These are phyloP conservation scores for Thera obeliscata DNA, from an alignment of 2,888 invertebrate species.

Conservation along the genomic window DNA sequence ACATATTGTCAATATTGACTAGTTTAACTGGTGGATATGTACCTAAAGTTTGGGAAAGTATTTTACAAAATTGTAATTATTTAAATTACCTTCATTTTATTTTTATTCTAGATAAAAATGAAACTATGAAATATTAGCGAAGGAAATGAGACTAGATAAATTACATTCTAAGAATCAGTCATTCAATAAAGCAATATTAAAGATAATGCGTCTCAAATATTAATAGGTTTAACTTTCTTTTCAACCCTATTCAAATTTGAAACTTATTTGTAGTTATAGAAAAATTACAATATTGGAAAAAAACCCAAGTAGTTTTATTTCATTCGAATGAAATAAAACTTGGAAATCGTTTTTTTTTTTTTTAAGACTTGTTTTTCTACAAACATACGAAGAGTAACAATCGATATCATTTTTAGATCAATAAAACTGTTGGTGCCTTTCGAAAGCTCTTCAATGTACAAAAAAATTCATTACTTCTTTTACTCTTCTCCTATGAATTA, in stretches of 20 bases:
- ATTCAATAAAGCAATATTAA: constrained; percentile 57
- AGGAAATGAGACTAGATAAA: constrained; percentile 68
- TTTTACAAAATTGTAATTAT: constrained; percentile 27
- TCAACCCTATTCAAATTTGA: not conserved
- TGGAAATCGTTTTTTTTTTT: constrained; percentile 23
- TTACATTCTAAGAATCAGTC: constrained; percentile 74
- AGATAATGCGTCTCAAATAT: not conserved
- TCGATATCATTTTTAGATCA: constrained; percentile 36
- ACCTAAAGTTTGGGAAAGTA: not conserved
- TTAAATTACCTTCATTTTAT: constrained; percentile 38
- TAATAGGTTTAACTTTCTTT: not conserved
- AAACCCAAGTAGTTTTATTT: constrained; percentile 10
- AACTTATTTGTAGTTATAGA: not conserved
- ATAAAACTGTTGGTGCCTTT: constrained; percentile 51
- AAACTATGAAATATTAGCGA: constrained; percentile 38
- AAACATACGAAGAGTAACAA: constrained; percentile 45
- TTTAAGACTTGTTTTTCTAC: constrained; percentile 23
- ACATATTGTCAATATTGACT: constrained; percentile 21
- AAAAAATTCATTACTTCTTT: constrained; percentile 39
- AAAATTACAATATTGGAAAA: constrained; percentile 5
- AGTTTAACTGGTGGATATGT: constrained; percentile 55
- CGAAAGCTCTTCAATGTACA: constrained; percentile 57
- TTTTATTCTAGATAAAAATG: constrained; percentile 3
- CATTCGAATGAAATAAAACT: constrained; percentile 26
- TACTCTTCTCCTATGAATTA: not conserved